Evolutionary conservation across 2,113 vertebrate species (phyloP).

Genomic region (Silurus asotus): DNA sequence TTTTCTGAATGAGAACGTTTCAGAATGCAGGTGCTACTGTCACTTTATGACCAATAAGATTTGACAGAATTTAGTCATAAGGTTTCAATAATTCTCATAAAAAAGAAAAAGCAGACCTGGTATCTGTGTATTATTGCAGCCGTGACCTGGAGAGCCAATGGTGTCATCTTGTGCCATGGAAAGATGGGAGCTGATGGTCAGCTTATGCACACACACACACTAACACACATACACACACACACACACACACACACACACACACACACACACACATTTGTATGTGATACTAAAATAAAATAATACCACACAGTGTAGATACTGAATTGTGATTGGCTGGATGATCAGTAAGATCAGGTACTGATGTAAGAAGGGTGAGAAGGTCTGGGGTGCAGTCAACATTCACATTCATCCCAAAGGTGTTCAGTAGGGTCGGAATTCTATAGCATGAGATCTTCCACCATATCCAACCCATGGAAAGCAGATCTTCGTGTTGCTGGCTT

Average conservation of each 20-base stretch:
- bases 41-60: neutral
- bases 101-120: neutral
- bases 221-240: neutral
- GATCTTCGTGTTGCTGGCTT: too few species aligned
- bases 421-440: too few species aligned
- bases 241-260: neutral
- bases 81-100: neutral
- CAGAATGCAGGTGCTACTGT: neutral
- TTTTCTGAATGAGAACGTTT: neutral
- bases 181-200: neutral
- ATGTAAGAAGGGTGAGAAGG: too few species aligned
- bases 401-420: too few species aligned
- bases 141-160: neutral
- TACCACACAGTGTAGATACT: too few species aligned
- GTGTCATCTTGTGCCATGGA: constrained; percentile 6
- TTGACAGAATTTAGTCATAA: neutral
- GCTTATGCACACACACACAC: neutral
- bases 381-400: too few species aligned
- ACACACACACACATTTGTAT: neutral
- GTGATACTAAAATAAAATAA: neutral
- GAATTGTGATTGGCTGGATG: too few species aligned
- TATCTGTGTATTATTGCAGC: neutral
- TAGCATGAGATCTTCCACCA: too few species aligned
- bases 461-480: too few species aligned
- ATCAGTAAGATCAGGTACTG: too few species aligned